Evolutionary conservation across 2,113 vertebrate genomes (phyloP).

Genomic region (Zingel zingel): DNA sequence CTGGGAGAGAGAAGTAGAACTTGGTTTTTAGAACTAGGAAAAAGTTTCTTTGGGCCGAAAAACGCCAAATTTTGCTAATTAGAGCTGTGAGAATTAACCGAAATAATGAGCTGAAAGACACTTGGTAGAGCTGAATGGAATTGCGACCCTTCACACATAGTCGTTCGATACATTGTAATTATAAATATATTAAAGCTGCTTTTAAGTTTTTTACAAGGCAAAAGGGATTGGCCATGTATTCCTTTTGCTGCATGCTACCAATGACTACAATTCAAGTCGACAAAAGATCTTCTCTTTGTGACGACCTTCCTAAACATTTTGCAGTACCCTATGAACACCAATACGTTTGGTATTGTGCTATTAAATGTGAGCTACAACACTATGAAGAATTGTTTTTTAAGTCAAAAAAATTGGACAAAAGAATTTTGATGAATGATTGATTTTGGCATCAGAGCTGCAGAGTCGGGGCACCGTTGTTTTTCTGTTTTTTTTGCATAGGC

Average conservation of each 20-base stretch:
- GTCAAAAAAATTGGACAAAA: not conserved
- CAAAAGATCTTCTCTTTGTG: not conserved
- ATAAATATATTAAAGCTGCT: not conserved
- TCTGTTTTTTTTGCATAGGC: slow-evolving; percentile 47
- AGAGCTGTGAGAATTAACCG: not conserved
- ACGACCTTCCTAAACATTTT: not conserved
- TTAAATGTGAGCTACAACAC: not conserved
- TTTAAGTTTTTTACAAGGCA: too few species aligned
- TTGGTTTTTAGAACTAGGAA: too few species aligned
- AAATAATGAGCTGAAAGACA: not conserved
- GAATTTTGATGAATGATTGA: not conserved
- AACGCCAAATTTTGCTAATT: not conserved
- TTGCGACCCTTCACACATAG: not conserved
- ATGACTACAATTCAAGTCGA: not conserved
- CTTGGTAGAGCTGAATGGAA: not conserved
- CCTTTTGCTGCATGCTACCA: not conserved
- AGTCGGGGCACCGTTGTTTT: slow-evolving; percentile 40
- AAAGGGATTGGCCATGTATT: not conserved
- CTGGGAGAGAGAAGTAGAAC: too few species aligned
- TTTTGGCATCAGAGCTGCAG: not conserved
- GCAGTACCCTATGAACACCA: not conserved
- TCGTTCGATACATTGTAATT: not conserved
- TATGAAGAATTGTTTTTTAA: not conserved
- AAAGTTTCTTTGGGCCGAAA: too few species aligned
- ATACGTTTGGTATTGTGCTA: not conserved